A percentile compares a stretch with the other conserved stretches of the same genome.
These are phyloP conservation scores for Lamellibrachia columna DNA, from an alignment of 2,888 invertebrate genomes.

Conservation along the genomic window DNA sequence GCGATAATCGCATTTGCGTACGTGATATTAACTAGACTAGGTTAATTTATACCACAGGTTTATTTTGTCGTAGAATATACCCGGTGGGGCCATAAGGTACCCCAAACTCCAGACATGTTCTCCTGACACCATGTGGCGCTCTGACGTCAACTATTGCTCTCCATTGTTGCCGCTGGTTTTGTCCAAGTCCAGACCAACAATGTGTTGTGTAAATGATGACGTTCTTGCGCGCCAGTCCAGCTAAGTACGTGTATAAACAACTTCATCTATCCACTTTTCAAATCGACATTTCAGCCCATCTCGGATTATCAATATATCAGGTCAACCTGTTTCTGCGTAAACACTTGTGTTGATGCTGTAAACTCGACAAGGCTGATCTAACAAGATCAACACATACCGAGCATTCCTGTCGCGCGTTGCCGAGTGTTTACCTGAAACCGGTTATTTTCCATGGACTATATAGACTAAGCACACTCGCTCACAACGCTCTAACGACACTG, in stretches of 20 bases:
- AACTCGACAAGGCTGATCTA: background rate
- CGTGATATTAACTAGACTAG: too few relatives aligned
- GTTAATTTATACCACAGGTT: too few relatives aligned
- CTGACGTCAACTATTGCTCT: too few relatives aligned
- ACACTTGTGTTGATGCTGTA: conserved; percentile 10
- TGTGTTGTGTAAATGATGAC: background rate
- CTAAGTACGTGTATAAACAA: background rate
- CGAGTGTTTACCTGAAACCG: background rate
- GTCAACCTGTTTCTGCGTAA: background rate
- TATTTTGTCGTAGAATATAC: too few relatives aligned
- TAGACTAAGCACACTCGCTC: background rate
- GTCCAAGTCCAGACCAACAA: too few relatives aligned
- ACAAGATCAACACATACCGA: background rate
- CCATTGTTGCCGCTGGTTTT: too few relatives aligned
- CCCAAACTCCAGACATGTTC: too few relatives aligned
- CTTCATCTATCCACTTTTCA: background rate
- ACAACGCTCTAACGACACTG: background rate
- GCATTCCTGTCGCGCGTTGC: background rate
- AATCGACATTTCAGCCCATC: background rate
- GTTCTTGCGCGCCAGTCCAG: background rate
- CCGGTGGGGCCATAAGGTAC: too few relatives aligned
- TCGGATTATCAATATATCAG: background rate
- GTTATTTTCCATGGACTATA: background rate
- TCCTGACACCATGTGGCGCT: too few relatives aligned
- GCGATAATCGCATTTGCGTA: too few relatives aligned